phyloP scores from a whole-genome alignment of 2,888 invertebrate genomes.

The Sipha maydis region DNA sequence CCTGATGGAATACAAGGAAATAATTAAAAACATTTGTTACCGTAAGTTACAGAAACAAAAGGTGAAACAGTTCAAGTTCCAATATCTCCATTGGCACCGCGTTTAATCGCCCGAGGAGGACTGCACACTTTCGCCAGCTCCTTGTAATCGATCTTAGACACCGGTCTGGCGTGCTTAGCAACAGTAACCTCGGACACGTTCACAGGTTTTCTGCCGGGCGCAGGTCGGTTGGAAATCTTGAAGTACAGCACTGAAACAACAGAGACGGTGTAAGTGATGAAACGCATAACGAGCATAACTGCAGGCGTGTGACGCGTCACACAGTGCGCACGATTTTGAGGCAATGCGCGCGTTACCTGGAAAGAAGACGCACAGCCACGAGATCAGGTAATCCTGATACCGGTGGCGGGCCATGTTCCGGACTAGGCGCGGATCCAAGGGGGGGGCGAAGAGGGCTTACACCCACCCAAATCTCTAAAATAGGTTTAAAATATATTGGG shows the following conservation, averaged over 20 bases:
- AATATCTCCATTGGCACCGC: constrained; percentile 79
- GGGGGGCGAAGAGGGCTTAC: too few relatives aligned
- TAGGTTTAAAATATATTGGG: too few relatives aligned
- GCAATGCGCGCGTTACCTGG: constrained; percentile 2
- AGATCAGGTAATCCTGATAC: constrained; percentile 39
- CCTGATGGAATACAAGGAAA: constrained; percentile 66
- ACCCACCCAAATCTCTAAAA: too few relatives aligned
- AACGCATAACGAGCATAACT: too few relatives aligned
- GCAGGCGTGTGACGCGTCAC: too few relatives aligned
- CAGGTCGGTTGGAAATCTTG: constrained; percentile 37
- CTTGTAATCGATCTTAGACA: constrained; percentile 73
- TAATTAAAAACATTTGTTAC: background rate
- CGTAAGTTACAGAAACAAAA: background rate
- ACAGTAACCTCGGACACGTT: background rate
- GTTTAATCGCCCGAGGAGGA: constrained; percentile 75
- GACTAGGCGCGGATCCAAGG: too few relatives aligned
- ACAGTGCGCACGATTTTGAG: too few relatives aligned
- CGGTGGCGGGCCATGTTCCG: constrained; percentile 39
- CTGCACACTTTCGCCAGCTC: constrained; percentile 79
- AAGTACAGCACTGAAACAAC: constrained; percentile 40
- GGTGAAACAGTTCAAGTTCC: background rate
- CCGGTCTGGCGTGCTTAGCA: background rate
- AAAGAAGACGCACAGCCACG: constrained; percentile 54
- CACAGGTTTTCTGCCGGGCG: background rate
- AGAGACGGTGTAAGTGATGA: too few relatives aligned